Base-by-base conservation (phyloP, 2,113 vertebrate genomes). In the Mastomys coucha region DNA sequence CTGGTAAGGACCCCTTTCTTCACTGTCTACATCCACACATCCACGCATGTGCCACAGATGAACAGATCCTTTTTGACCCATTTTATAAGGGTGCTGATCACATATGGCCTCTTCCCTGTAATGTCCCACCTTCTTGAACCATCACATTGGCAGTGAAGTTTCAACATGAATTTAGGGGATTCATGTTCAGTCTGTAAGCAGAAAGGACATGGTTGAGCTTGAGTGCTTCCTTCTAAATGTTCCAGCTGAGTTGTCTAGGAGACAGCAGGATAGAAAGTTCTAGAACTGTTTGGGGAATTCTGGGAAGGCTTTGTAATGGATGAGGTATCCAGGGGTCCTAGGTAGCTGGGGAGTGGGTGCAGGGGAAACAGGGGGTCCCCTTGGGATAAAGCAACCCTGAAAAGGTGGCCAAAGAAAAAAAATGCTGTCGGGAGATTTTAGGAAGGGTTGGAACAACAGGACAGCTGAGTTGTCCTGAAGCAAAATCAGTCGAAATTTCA, bases 171-270 rank as follows among this genome's bases (percentile, higher is more conserved):
- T 70, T 67, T 69, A 28, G 45, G 45, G 42, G 51, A 49, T 4
- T 60, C 19, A 9, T 26, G 13, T 84, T 89, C n/a, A 58, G 2
- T 84, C 17, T 31, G n/a, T 58, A 95, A 95, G 51, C 85, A 89
- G 16, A 9, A 17, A 42, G n/a, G 69, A 63, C 69, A 53, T 85
- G 58, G 16, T 80, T 94, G 77, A 76, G 4, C 86, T 78, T 77
- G 60, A 91, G 72, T 39, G 19, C 36, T 80, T 96, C 31, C 42
- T 80, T 96, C 33, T 91, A 63, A 65, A 42, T 93, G 10, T 92
- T 14, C 70, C 36, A 36, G 28, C 63, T 81, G 78, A 91, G 49
- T 39, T 92, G 26, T 89, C 17, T 76, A 88, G 42, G 75, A 89
- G 5, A 53, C 14, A 65, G 42, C 91, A 67, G 13, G 5, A 53